Evolutionary conservation across 37 sponge, comb jelly and placozoan species (phyloP), one percentile per base, ranked within the genome.

Genomic region (Lycopodina hypogea): DNA sequence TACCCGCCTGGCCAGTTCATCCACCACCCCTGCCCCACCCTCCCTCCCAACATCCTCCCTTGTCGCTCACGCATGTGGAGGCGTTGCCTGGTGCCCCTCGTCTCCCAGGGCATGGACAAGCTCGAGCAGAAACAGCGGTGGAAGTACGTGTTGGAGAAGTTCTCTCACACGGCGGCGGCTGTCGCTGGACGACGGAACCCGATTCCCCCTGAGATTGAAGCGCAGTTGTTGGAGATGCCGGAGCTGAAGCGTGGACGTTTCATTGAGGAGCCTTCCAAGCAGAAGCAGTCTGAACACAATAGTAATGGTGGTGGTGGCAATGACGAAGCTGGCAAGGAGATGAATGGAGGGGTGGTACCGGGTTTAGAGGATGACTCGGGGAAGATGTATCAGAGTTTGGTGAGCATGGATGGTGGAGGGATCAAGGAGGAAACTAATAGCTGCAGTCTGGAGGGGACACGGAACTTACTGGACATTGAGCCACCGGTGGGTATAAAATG

Each of bases 11-110:
- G 86, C 15, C 90, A 90, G 82, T 90, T 84, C 64, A 90, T 90
- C 68, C 90, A 90, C 81, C 90, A 90, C 59, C 33, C 81, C 26
- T 90, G 90, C 53, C 78, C 78, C 37, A 81, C 86, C 48, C 81
- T 90, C 37, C 82, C 86, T 34, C 70, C 74, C 12, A 84, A 84
- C 62, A 90, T 90, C 29, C 59, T 80, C 39, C 90, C 90, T 14
- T 90, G 90, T 60, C 80, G 84, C 48, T 90, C 90, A 34, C 81
- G 90, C n/a, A 90, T 90, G 90, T 90, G 90, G 90, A 50, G 90
- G 3, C 50, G 90, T 4, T 90, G 90, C 42, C 82, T 90, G 24
- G 85, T 90, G 15, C 90, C 90, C 21, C 72, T 90, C 29, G 77
- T 90, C 23, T 81, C 90, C 30, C 90, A 74, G 0, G 83, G 82